A percentile compares a stretch with the other conserved stretches of the same genome.
These are phyloP conservation scores for Oreochromis spilurus DNA, from an alignment of 2,113 vertebrate genomes.

Conservation along the genomic window DNA sequence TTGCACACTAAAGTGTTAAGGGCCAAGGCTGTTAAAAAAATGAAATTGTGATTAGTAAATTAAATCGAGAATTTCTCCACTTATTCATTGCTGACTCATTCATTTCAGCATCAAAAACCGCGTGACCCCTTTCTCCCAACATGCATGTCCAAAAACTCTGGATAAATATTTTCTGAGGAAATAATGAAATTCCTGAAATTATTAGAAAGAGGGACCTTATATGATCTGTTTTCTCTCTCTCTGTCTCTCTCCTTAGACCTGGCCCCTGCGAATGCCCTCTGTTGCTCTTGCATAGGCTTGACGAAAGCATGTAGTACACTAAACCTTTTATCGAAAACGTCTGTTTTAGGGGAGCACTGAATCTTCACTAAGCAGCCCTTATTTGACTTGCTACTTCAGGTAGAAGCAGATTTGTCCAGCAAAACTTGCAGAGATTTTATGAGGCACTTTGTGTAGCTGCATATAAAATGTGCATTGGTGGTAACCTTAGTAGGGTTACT, in stretches of 20 bases:
- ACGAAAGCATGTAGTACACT: conserved; percentile 8
- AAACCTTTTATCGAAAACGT: conserved; percentile 32
- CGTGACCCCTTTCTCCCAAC: conserved; percentile 16
- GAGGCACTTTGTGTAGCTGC: conserved; percentile 21
- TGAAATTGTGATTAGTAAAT: conserved; percentile 32
- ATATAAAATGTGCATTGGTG: not conserved
- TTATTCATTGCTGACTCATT: conserved; percentile 40
- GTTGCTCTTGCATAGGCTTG: conserved; percentile 4
- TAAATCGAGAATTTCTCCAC: not conserved
- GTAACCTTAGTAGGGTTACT: conserved; percentile 19
- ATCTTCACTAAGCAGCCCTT: conserved; percentile 21
- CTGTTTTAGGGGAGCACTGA: conserved; percentile 8
- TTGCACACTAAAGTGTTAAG: not conserved
- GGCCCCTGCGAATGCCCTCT: conserved; percentile 19
- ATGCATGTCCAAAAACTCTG: conserved; percentile 57
- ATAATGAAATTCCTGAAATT: conserved; percentile 78
- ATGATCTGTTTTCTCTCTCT: conserved; percentile 50
- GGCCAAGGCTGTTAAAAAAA: conserved; percentile 18
- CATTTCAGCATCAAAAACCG: conserved; percentile 37
- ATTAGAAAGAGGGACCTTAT: conserved; percentile 68
- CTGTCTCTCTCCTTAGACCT: conserved; percentile 9
- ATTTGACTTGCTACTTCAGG: conserved; percentile 9
- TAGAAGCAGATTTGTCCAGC: not conserved
- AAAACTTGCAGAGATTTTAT: conserved; percentile 9
- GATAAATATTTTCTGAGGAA: conserved; percentile 74